Evolutionary conservation across 2,888 invertebrate genomes (phyloP), one percentile per base, ranked within the genome.

Genomic region (Ophraella communa): DNA sequence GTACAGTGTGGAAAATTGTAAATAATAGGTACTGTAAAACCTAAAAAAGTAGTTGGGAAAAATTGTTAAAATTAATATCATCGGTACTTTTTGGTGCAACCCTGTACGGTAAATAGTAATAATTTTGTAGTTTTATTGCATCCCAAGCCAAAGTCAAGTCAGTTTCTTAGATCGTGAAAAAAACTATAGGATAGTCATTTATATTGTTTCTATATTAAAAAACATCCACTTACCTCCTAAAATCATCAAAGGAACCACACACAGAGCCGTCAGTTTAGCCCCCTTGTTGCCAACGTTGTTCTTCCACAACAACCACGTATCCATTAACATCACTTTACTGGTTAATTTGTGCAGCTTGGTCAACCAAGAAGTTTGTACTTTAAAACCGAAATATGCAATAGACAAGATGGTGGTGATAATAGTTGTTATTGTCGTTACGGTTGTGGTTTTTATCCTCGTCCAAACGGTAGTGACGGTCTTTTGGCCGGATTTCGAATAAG

Each of bases 161-260:
- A 24, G 24, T 24, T 24, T 24, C 24, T 24, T 24, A 24, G 24
- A 24, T 24, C 24, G 24, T 24, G 24, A 24, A 24, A 24, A 24
- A 5, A 24, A 24, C 24, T 24, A 24, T 24, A 24, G n/a, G n/a
- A n/a, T n/a, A n/a, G n/a, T n/a, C n/a, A n/a, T n/a, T n/a, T n/a
- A n/a, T n/a, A n/a, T n/a, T n/a, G n/a, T n/a, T n/a, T n/a, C 17
- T 14, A 14, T 20, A 21, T 30, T 51, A 33, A 18, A 39, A 39
- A 39, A 39, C 4, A 39, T 3, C 17, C 7, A 65, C 87, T 87
- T 79, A 89, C 88, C 88, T 76, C 83, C 82, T 65, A 87, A 76
- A 63, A 88, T 72, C 47, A 88, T 70, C 49, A 88, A 78, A 0
- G 87, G 87, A 71, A 88, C 69, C 17, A 88, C 69, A 39, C 86